Evolutionary conservation across 1,140 invertebrate genomes (phyloP), one percentile per base, ranked within the genome.

Genomic region (Drosophila nigrodunni): DNA sequence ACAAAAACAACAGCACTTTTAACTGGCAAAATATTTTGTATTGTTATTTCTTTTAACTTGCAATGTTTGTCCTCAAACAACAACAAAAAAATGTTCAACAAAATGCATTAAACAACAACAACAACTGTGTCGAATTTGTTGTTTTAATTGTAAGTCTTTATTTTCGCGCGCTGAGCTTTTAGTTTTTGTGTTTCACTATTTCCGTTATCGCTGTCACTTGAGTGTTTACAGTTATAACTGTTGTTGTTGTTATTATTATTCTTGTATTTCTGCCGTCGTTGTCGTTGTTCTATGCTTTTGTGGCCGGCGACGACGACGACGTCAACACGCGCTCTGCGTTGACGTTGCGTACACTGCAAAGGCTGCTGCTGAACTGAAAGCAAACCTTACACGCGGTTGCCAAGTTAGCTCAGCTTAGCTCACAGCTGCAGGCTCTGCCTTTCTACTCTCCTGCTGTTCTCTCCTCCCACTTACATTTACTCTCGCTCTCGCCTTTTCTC

Each of bases 321-420:
- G 54, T 58, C 82, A 67, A 74, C 80, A 77, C 83, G 80, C 83
- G 70, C 83, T 49, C 41, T 81, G 47, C 46, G 30, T 64, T 75
- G 21, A 54, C 75, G 82, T 67, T 81, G 75, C 72, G 76, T 72
- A 41, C 70, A 73, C 75, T 73, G 83, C 77, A 78, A 82, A 74
- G 73, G 86, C 76, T 87, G 80, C 86, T 87, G 83, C 83, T 87
- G 83, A 87, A 87, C 83, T 87, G 54, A 78, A 41, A 35, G n/a
- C 62, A 43, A 59, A 64, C 62, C 49, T 74, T 60, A 50, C 62
- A 68, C 67, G 50, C 77, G 55, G 73, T 78, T 67, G 55, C 83
- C 80, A 87, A 82, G 83, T 87, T 64, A 73, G 52, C 82, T 87
- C 47, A 62, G 60, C 30, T 47, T 18, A 21, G 54, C 57, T 55